These are phyloP conservation scores for Ptilorrhoa leucosticta DNA, from an alignment of 2,113 vertebrate genomes.

Conservation along the genomic window DNA sequence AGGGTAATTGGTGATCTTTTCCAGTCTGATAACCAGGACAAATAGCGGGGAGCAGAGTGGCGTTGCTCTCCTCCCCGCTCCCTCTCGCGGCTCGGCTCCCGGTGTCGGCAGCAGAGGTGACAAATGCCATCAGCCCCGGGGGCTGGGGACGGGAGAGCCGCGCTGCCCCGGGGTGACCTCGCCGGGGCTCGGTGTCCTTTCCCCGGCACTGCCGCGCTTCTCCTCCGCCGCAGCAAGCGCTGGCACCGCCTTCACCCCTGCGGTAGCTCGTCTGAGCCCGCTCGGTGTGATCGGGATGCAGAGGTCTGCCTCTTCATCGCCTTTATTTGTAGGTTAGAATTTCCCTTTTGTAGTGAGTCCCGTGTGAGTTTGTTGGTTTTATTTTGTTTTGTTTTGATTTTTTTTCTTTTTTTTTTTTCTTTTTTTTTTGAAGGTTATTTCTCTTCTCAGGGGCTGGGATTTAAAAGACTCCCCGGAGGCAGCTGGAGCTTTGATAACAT, in stretches of 20 bases:
- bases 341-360: not conserved
- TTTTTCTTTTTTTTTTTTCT: not conserved
- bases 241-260: not conserved
- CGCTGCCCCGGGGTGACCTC: not conserved
- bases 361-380: not conserved
- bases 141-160: not conserved
- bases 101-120: not conserved
- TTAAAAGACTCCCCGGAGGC: not conserved
- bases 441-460: not conserved
- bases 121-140: not conserved
- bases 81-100: not conserved
- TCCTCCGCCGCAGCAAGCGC: rapidly evolving
- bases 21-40: constrained; percentile 48
- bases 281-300: not conserved
- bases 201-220: not conserved
- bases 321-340: not conserved
- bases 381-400: not conserved
- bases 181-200: not conserved
- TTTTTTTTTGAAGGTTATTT: not conserved
- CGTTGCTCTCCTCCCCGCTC: not conserved
- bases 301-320: not conserved
- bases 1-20: constrained; percentile 57
- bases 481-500: not conserved
- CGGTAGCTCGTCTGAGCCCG: not conserved
- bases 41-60: not conserved